Base-by-base conservation (phyloP, 2,888 invertebrate genomes). In the Oxytorus armatus region DNA sequence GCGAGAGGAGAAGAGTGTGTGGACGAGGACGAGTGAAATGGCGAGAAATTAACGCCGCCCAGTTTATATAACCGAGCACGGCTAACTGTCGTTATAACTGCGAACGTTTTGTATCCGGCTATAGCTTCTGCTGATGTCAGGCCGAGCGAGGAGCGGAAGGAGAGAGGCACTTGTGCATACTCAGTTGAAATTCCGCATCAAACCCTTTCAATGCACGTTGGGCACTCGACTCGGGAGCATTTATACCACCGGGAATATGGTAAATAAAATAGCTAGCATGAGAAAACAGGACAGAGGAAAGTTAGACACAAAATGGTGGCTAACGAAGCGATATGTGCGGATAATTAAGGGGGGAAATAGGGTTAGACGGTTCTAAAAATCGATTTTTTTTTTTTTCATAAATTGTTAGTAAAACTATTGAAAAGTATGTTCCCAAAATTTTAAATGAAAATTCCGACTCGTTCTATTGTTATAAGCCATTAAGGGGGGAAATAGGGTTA, bases 1-100 rank as follows among this genome's bases (percentile, higher is more conserved):
- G 29, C 14, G 53, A 53, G 33, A 33, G 42, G 72, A 63, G 72
- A 53, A 47, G 77, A 51, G 73, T 55, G n/a, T 29, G 14, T 16
- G n/a, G n/a, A n/a, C 21, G 49, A 51, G 47, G 21, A 39, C 36
- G 51, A 57, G 68, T 42, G 73, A 74, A 74, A 69, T 68, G 25
- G 61, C 68, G 78, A 61, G 73, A 78, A 79, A 79, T 74, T 74
- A 74, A 74, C 63, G 63, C 79, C 57, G 47, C 44, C 61, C 61
- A 68, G 61, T 68, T 78, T 59, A 73, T 73, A 68, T 44, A 73
- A 25, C 57, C 51, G 18, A 8, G 14, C 47, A 14, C 42, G 21
- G 73, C 66, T 63, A 61, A 47, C 59, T 63, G 73, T 73, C 73
- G 33, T 73, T 63, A 78, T 68, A 61, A 61, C 73, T 57, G 68